Conservation (phyloP, 2,797 vertebrate species). For the Rhinophrynus dorsalis region DNA sequence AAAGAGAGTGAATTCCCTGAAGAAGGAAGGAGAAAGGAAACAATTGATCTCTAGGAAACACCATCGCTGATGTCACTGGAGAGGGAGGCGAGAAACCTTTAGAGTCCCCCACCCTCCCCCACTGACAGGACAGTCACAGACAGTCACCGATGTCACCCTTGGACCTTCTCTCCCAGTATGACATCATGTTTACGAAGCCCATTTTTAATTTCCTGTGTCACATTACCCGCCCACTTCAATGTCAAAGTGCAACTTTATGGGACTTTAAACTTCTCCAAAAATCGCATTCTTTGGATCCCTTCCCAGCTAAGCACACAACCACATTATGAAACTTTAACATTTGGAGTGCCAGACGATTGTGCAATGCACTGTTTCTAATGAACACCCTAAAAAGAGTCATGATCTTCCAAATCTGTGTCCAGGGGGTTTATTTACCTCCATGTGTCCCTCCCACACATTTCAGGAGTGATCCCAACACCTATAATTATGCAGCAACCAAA, state of each 20-base stretch:
- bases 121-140: neutral
- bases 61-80: neutral
- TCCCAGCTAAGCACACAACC: neutral
- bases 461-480: neutral
- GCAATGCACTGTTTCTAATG: too few species aligned
- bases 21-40: neutral
- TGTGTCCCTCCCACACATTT: neutral
- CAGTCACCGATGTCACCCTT: conserved; percentile 23
- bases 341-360: too few species aligned
- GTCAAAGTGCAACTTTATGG: neutral
- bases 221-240: neutral
- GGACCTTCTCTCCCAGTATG: conserved; percentile 11
- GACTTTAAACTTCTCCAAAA: neutral
- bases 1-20: conserved; percentile 9
- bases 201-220: neutral
- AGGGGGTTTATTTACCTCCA: neutral
- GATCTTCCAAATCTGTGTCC: too few species aligned
- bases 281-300: too few species aligned
- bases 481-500: neutral
- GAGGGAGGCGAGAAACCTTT: conserved; percentile 5
- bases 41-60: neutral
- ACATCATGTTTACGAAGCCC: conserved; percentile 28
- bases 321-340: neutral
- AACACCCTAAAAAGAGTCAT: too few species aligned
- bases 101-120: neutral